phyloP scores from a whole-genome alignment of 2,888 invertebrate species.

The Bombylius major region DNA sequence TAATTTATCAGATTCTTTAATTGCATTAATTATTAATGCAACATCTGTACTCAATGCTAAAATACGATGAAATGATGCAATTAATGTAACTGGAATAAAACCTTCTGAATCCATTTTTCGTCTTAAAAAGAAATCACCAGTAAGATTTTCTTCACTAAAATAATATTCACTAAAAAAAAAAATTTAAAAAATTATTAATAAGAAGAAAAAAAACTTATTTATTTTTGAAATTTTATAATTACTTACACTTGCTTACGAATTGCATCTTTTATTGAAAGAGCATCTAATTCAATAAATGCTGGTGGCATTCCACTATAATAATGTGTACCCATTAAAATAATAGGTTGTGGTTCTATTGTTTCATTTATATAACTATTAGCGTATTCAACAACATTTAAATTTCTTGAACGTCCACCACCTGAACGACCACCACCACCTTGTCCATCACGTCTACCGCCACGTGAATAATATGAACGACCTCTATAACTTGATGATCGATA shows the following conservation, averaged over 20 bases:
- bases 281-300: slow-evolving; percentile 32
- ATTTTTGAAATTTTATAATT: background rate
- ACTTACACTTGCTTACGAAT: slow-evolving; percentile 87
- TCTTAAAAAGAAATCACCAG: slow-evolving; percentile 89
- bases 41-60: slow-evolving; percentile 77
- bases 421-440: slow-evolving; percentile 40
- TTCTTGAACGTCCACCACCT: slow-evolving; percentile 30
- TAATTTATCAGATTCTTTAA: slow-evolving; percentile 72
- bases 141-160: slow-evolving; percentile 92
- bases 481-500: slow-evolving; percentile 31
- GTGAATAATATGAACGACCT: slow-evolving; percentile 26
- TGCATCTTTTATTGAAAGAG: slow-evolving; percentile 60
- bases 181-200: slow-evolving; percentile 13
- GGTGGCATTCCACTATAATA: slow-evolving; percentile 35
- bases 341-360: slow-evolving; percentile 26
- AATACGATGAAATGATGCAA: slow-evolving; percentile 93
- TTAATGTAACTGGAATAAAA: slow-evolving; percentile 81
- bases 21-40: slow-evolving; percentile 68
- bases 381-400: too few species aligned
- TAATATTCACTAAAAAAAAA: slow-evolving; percentile 81
- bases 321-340: slow-evolving; percentile 35
- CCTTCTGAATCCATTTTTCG: slow-evolving; percentile 94
- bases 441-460: slow-evolving; percentile 36
- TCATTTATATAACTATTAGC: slow-evolving; percentile 26
- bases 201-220: too few species aligned